A percentile compares a stretch with the other conserved stretches of the same genome.
phyloP scores from a whole-genome alignment of 2,797 vertebrate genomes.

The Cuculus canorus region DNA sequence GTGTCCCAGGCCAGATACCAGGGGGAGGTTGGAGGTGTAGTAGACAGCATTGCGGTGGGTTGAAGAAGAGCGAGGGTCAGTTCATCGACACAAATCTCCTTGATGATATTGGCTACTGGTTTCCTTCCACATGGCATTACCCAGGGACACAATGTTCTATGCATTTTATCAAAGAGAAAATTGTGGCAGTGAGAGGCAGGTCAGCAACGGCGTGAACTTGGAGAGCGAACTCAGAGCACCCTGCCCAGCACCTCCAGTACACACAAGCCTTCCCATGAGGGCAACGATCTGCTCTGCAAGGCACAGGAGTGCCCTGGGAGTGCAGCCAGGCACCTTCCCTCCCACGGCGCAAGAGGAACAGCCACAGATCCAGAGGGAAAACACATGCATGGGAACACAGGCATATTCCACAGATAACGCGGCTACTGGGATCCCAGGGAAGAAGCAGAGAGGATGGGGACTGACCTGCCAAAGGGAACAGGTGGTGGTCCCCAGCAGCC shows the following conservation, averaged over 20 bases:
- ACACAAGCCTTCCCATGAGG: fast-evolving
- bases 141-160: background rate
- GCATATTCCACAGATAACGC: background rate
- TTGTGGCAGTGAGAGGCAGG: background rate
- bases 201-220: background rate
- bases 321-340: background rate
- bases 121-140: background rate
- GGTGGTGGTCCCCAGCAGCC: fast-evolving
- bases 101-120: fast-evolving
- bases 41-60: fast-evolving
- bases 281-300: background rate
- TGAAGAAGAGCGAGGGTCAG: background rate
- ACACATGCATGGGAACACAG: background rate
- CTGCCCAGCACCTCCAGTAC: background rate
- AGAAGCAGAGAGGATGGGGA: background rate
- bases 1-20: background rate
- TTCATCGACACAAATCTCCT: background rate
- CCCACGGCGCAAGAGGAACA: fast-evolving
- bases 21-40: background rate
- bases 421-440: background rate
- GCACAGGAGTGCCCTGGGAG: fast-evolving
- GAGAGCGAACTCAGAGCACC: background rate
- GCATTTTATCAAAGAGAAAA: background rate
- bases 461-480: background rate
- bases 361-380: too few species aligned